phyloP scores from a whole-genome alignment of 2,888 invertebrate species.

The Cybosia mesomella region DNA sequence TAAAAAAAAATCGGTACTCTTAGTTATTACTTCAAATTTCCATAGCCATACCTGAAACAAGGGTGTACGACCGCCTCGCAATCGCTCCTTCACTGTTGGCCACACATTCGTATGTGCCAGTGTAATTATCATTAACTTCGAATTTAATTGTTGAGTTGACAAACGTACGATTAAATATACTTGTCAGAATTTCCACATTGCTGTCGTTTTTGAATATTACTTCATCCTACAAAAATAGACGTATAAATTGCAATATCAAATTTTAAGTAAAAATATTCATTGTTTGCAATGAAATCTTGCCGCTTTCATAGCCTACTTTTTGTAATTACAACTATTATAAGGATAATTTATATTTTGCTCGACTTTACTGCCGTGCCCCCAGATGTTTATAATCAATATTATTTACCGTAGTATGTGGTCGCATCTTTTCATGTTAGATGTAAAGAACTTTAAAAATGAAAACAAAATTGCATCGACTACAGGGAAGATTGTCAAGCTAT shows the following conservation, averaged over 20 bases:
- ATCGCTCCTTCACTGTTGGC: constrained; percentile 47
- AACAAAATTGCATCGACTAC: no score
- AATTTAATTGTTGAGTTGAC: constrained; percentile 69
- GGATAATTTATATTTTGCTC: no score
- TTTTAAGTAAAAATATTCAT: no score
- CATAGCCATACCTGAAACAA: constrained; percentile 52
- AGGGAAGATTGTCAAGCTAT: no score
- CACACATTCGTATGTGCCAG: constrained; percentile 68
- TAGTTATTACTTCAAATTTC: no score
- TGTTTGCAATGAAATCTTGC: no score
- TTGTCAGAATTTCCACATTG: constrained; percentile 55
- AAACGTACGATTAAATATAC: constrained; percentile 55
- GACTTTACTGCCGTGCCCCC: no score
- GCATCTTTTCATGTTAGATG: no score
- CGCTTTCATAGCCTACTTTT: background rate
- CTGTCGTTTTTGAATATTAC: constrained; percentile 33
- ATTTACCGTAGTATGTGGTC: no score
- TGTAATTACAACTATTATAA: background rate
- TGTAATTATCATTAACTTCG: constrained; percentile 57
- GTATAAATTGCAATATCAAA: background rate
- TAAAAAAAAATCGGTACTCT: no score
- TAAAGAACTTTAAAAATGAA: no score
- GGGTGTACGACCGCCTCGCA: constrained; percentile 50
- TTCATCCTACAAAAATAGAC: constrained; percentile 45
- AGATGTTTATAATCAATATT: no score